A percentile compares a stretch with the other conserved stretches of the same genome.
Evolutionary conservation across 1,140 invertebrate genomes (phyloP).

Genomic region (Chionoecetes opilio): DNA sequence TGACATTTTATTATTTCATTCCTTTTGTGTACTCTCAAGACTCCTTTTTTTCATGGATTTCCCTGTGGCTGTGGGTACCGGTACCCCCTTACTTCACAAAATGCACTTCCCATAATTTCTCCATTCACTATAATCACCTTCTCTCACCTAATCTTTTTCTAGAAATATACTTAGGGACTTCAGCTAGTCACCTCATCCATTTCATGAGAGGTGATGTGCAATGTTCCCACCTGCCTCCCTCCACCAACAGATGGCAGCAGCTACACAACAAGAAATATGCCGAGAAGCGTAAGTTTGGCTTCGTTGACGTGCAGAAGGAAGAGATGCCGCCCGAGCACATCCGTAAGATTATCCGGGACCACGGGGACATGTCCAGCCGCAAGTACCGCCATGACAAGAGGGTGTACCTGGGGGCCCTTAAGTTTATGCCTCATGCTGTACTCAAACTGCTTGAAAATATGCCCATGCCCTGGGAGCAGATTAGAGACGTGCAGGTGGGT

Average conservation of each 20-base stretch:
- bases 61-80: no score
- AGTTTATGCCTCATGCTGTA: slow-evolving; percentile 99
- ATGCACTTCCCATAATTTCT: no score
- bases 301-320: slow-evolving; percentile 99
- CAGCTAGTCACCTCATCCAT: no score
- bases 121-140: no score
- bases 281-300: slow-evolving; percentile 99
- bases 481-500: slow-evolving; percentile 89
- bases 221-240: slow-evolving; percentile 80
- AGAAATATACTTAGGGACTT: no score
- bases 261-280: slow-evolving; percentile 98
- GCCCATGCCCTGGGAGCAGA: slow-evolving; percentile 99
- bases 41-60: no score
- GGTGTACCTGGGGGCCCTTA: slow-evolving; percentile 98
- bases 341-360: slow-evolving; percentile 99
- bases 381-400: slow-evolving; percentile 99
- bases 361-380: slow-evolving; percentile 99
- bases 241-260: slow-evolving; percentile 99
- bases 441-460: slow-evolving; percentile 99
- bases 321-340: slow-evolving; percentile 99
- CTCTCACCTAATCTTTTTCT: no score
- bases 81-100: no score
- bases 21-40: no score
- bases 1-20: no score
- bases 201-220: slow-evolving; percentile 42